Conservation (phyloP, 2,888 invertebrate genomes). For the Eustalomyia histrio region DNA sequence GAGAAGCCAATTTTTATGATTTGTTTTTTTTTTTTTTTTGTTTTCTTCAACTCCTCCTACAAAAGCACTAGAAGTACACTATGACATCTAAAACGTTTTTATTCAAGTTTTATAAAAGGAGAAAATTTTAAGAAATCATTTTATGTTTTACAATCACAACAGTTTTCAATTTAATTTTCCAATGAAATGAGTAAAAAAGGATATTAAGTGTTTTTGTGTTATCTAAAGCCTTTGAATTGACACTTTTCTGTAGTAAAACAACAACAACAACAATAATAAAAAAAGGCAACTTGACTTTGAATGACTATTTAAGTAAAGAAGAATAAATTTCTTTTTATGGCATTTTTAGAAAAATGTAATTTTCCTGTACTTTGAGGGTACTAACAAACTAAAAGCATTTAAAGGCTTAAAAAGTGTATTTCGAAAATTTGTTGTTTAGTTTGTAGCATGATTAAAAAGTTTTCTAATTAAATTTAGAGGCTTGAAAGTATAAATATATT, state of each 20-base stretch:
- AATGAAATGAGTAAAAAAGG: constrained; percentile 23
- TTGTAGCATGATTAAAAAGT: constrained; percentile 3
- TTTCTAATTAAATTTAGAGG: constrained; percentile 18
- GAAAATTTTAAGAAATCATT: constrained; percentile 2
- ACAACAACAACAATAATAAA: background rate
- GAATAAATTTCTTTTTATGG: no score
- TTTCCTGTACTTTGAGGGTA: background rate
- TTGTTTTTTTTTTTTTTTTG: no score
- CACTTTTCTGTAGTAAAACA: background rate
- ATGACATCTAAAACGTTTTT: constrained; percentile 24
- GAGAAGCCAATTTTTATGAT: constrained; percentile 4
- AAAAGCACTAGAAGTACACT: background rate
- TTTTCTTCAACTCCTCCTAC: background rate
- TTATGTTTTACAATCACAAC: background rate
- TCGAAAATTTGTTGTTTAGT: constrained; percentile 4
- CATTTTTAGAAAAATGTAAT: background rate
- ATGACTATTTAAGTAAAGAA: constrained; percentile 6
- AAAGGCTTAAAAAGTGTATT: background rate
- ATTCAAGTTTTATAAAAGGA: constrained; percentile 10
- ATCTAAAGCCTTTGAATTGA: constrained; percentile 6
- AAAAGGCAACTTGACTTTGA: background rate
- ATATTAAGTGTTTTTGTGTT: constrained; percentile 13
- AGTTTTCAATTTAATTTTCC: constrained; percentile 18
- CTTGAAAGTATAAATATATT: background rate
- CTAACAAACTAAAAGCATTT: background rate